Base-by-base conservation (phyloP, 2,113 vertebrate genomes). In the Sphaerodactylus townsendi region DNA sequence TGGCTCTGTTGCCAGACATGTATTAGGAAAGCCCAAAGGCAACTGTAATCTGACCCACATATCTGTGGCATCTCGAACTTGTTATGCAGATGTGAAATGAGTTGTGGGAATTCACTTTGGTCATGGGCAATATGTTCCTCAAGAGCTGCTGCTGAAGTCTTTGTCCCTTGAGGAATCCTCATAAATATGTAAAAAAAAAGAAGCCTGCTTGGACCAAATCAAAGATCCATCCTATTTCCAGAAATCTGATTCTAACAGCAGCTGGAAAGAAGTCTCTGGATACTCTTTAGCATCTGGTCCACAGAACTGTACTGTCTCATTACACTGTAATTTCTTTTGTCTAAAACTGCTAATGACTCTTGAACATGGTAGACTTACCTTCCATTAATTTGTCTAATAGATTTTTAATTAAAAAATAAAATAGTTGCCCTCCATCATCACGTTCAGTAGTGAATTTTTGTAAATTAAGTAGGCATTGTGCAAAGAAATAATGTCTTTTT, bases 221-320 rank as follows among this genome's bases (percentile, higher is more conserved):
- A 79, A 79, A 78, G n/a, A 23, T 28, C n/a, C 66, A 71, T 84
- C 59, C 53, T 78, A 71, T 78, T 78, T 25, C 59, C 65, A 78
- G 39, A 13, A 69, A 62, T 85, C 50, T 84, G 50, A 59, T 85
- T 62, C 53, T 50, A 85, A 25, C n/a, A 64, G 66, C 70, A 30
- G 53, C 39, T 17, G 44, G 25, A 21, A 33, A 78, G 72, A 76
- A 50, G 56, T 41, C 46, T 59, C 15, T 39, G 59, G 53, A 23
- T 17, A 28, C 28, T 44, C 37, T 10, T 23, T 23, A 59, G 37
- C 75, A 62, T 46, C 75, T 71, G 65, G 37, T 7, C 3, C 46
- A 41, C 30, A 39, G 56, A 72, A 30, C 14, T 46, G 64, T 35
- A 30, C 33, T 30, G 53, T 33, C 39, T 82, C 65, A 17, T 28